A percentile compares a stretch with the other conserved stretches of the same genome.
These are phyloP conservation scores for Calypte anna DNA, from an alignment of 2,113 vertebrate genomes.

Conservation along the genomic window DNA sequence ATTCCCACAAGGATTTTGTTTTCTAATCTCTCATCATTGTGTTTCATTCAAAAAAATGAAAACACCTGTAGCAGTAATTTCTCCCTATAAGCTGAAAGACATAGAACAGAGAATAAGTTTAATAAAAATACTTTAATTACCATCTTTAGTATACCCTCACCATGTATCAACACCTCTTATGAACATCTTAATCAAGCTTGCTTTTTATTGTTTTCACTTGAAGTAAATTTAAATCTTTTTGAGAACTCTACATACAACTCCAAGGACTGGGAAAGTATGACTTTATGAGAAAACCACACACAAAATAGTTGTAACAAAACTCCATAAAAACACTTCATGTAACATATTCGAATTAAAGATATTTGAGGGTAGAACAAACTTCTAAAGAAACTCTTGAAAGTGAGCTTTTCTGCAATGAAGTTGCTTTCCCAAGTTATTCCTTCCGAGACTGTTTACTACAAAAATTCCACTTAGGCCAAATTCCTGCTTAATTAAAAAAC, in stretches of 20 bases:
- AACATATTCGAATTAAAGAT: not conserved
- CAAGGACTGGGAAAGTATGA: not conserved
- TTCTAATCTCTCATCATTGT: constrained; percentile 21
- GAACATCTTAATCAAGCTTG: constrained; percentile 25
- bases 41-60: constrained; percentile 18
- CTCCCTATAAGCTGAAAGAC: constrained; percentile 23
- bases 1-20: not conserved
- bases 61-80: constrained; percentile 44
- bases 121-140: constrained; percentile 50
- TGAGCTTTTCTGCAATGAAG: not conserved
- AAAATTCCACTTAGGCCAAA: not conserved
- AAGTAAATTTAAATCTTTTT: constrained; percentile 11
- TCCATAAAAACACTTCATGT: not conserved
- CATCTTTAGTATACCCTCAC: not conserved
- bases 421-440: not conserved
- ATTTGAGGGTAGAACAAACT: not conserved
- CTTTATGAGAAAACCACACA: constrained; percentile 2
- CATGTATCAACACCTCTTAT: not conserved
- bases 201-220: constrained; percentile 53
- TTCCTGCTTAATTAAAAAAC: not conserved
- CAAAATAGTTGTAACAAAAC: not conserved
- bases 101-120: constrained; percentile 13
- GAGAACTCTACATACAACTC: constrained; percentile 11
- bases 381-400: not conserved
- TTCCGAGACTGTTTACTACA: not conserved